A percentile compares a stretch with the other conserved stretches of the same genome.
Conservation (phyloP, 2,113 vertebrate genomes). For the Erpornis zantholeuca region DNA sequence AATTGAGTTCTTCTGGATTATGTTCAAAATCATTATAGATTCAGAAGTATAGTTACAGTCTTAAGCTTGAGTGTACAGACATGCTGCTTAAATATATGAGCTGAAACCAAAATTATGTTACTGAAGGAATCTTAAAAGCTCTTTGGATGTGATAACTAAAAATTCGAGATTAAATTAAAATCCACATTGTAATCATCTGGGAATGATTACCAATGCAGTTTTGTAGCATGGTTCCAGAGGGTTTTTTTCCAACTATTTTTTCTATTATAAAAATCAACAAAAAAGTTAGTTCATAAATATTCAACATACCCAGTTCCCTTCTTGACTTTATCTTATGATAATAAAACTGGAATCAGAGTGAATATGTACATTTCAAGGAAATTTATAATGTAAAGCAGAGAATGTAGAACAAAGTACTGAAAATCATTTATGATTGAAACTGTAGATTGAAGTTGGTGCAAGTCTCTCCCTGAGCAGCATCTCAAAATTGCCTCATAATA, state of each 20-base stretch:
- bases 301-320: constrained; percentile 47
- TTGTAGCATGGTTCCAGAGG: neutral
- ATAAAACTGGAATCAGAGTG: constrained; percentile 12
- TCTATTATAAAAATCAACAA: constrained; percentile 38
- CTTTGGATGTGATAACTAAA: constrained; percentile 18
- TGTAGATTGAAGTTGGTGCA: neutral
- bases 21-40: neutral
- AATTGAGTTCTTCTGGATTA: neutral
- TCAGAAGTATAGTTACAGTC: neutral
- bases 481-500: constrained; percentile 3
- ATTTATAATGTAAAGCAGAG: neutral
- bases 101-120: neutral
- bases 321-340: constrained; percentile 53
- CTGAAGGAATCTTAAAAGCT: neutral
- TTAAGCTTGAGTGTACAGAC: neutral
- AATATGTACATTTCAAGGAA: neutral
- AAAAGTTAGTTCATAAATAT: constrained; percentile 63
- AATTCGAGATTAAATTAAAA: constrained; percentile 24
- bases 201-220: constrained; percentile 29
- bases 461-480: neutral
- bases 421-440: constrained; percentile 41
- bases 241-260: neutral
- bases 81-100: neutral
- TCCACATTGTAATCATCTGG: constrained; percentile 37
- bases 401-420: constrained; percentile 17